phyloP scores from a whole-genome alignment of 1,140 invertebrate species.

The Dermatophagoides farinae region DNA sequence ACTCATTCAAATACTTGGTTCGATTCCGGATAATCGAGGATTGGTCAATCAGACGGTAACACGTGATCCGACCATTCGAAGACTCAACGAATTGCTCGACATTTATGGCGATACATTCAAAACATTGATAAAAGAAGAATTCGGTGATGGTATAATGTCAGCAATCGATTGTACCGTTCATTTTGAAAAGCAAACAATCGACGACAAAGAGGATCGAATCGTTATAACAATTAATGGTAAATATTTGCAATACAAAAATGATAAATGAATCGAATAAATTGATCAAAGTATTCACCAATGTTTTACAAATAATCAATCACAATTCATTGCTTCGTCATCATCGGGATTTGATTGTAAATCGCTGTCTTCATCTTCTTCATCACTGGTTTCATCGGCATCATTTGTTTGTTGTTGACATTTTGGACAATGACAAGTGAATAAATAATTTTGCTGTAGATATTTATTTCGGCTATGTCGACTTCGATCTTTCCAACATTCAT shows the following conservation, averaged over 20 bases:
- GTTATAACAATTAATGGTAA: slow-evolving; percentile 4
- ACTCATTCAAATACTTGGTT: background rate
- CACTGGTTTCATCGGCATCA: slow-evolving; percentile 57
- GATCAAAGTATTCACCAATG: background rate
- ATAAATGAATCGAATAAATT: background rate
- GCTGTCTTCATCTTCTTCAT: slow-evolving; percentile 34
- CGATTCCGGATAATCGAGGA: background rate
- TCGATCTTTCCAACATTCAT: slow-evolving; percentile 53
- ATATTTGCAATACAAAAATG: slow-evolving; percentile 6
- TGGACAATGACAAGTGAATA: slow-evolving; percentile 58
- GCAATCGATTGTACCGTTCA: slow-evolving; percentile 26
- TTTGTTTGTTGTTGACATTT: slow-evolving; percentile 50
- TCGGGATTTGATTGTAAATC: background rate
- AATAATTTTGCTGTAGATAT: slow-evolving; percentile 56
- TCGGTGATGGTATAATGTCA: slow-evolving; percentile 27
- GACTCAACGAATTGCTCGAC: slow-evolving; percentile 21
- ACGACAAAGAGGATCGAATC: background rate
- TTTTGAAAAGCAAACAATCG: slow-evolving; percentile 15
- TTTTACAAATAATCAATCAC: background rate
- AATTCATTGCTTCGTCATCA: background rate
- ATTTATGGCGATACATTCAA: slow-evolving; percentile 25
- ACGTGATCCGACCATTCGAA: slow-evolving; percentile 19
- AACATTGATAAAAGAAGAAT: slow-evolving; percentile 26
- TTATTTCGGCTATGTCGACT: slow-evolving; percentile 66
- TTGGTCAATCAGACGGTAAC: background rate